Percentiles rank a stretch among this genome's conserved stretches.
These are phyloP conservation scores for Nebria brevicollis DNA, from an alignment of 2,888 invertebrate species.

Conservation along the genomic window DNA sequence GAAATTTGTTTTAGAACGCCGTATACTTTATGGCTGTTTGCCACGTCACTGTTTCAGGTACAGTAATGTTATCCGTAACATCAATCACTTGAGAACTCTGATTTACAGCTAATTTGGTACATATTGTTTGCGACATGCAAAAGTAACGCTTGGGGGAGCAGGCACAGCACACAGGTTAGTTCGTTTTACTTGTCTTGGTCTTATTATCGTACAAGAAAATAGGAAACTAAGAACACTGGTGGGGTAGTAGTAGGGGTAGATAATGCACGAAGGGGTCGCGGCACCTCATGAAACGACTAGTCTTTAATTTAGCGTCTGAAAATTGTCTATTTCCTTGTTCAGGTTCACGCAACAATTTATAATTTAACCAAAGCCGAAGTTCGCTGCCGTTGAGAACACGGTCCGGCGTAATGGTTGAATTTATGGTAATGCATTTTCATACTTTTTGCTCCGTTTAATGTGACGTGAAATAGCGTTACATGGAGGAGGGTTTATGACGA, in stretches of 20 bases:
- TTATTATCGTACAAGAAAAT: not conserved
- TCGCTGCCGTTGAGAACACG: slow-evolving; percentile 9
- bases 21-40: not conserved
- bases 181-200: not conserved
- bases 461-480: slow-evolving; percentile 40
- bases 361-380: slow-evolving; percentile 31
- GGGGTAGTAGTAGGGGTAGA: not conserved
- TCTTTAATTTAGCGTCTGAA: slow-evolving; percentile 39
- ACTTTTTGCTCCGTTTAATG: slow-evolving; percentile 46
- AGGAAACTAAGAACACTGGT: not conserved
- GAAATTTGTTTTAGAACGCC: not conserved
- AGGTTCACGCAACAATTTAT: slow-evolving; percentile 42
- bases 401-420: slow-evolving; percentile 36
- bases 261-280: not conserved
- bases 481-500: slow-evolving; percentile 35
- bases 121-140: slow-evolving; percentile 60
- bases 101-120: slow-evolving; percentile 61
- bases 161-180: too few species aligned
- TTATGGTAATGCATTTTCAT: slow-evolving; percentile 47
- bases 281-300: slow-evolving; percentile 19
- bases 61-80: slow-evolving; percentile 33
- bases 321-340: slow-evolving; percentile 42
- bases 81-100: slow-evolving; percentile 50
- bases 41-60: slow-evolving; percentile 30
- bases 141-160: slow-evolving; percentile 53